Base-by-base conservation (phyloP, 2,113 vertebrate species). In the Notechis scutatus region DNA sequence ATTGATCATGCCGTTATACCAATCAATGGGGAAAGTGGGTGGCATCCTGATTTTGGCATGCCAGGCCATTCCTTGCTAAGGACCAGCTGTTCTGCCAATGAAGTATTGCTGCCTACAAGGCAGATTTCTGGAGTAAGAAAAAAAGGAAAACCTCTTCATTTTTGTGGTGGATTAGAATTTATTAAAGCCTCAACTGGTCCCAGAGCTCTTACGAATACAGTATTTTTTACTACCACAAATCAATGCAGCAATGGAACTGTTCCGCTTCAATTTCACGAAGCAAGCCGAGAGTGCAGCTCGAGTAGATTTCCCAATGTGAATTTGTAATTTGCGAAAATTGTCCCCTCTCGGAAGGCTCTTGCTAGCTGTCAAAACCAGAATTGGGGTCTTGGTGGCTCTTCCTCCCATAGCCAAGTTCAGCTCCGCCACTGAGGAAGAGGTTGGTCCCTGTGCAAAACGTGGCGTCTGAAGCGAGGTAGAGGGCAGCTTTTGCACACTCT, bases 401-500 rank as follows among this genome's bases (percentile, higher is more conserved):
- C 94, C 95, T 86, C 21, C 96, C 97, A 0, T 97, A 98, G 93
- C 98, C 98, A 24, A 98, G 98, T 91, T 98, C 98, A 0, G 98
- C 98, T 54, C 98, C 98, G 39, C 98, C 98, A 97, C 89, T 90
- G n/a, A 93, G n/a, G 42, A 93, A 45, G 64, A 93, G 81, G n/a
- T 93, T n/a, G 14, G 42, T 95, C 11, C 98, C 98, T 0, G 98
- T 98, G 96, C 98, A 98, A 96, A 98, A 99, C 11, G 96, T 98
- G 4, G 98, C 98, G 0, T 98, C 98, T 0, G 97, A 97, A 1
- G 98, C 98, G 24, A 99, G 97, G 94, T 97, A 99, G 23, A 98
- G 87, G 0, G 97, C 98, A 0, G 98, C 97, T 11, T 97, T 96
- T 14, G 97, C 98, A 47, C 97, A 97, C 90, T 98, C 98, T 0